phyloP scores from a whole-genome alignment of 2,797 vertebrate species.

The Spondyliosoma cantharus region DNA sequence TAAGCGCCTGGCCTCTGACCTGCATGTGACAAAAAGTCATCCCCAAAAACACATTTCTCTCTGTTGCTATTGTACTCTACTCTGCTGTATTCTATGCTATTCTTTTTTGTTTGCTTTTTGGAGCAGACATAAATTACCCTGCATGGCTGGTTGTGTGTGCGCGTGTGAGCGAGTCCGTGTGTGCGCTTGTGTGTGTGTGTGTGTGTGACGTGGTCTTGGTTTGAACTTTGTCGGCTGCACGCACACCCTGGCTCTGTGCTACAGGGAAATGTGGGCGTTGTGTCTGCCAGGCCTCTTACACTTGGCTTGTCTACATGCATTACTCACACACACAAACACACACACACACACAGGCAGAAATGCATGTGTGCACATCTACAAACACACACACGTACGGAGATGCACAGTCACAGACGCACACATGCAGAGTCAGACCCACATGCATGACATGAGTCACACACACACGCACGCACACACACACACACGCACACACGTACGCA shows the following conservation, averaged over 20 bases:
- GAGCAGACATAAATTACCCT: conserved; percentile 78
- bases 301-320: conserved; percentile 82
- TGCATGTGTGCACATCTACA: neutral
- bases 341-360: conserved; percentile 33
- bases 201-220: conserved; percentile 70
- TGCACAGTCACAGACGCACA: conserved; percentile 37
- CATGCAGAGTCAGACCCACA: conserved; percentile 22
- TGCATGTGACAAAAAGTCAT: conserved; percentile 35
- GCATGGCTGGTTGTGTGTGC: conserved; percentile 73
- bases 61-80: conserved; percentile 56
- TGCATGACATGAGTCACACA: conserved; percentile 10
- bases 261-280: conserved; percentile 79
- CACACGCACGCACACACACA: conserved; percentile 15
- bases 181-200: conserved; percentile 45
- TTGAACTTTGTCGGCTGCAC: conserved; percentile 78
- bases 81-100: conserved; percentile 55
- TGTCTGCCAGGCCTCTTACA: conserved; percentile 83
- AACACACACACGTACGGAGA: conserved; percentile 19
- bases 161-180: conserved; percentile 20
- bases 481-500: conserved; percentile 17
- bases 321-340: conserved; percentile 69
- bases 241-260: conserved; percentile 75
- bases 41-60: conserved; percentile 32
- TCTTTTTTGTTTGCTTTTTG: conserved; percentile 79
- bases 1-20: neutral